These are phyloP conservation scores for Pogonocichla stellata DNA, from an alignment of 2,113 vertebrate genomes.

Conservation along the genomic window DNA sequence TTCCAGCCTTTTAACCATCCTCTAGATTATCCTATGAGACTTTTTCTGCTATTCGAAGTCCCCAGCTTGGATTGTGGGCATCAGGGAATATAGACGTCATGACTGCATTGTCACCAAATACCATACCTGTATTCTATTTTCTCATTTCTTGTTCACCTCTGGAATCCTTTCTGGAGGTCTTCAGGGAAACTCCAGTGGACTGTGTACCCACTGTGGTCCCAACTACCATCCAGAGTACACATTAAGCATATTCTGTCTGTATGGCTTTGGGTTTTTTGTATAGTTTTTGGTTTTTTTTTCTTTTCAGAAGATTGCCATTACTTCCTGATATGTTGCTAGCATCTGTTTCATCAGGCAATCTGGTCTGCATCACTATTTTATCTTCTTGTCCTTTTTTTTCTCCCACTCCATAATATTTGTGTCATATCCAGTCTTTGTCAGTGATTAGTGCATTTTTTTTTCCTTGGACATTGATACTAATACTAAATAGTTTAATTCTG, in stretches of 20 bases:
- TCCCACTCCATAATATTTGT: neutral
- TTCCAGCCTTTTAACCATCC: neutral
- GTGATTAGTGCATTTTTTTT: neutral
- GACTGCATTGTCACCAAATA: neutral
- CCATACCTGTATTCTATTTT: neutral
- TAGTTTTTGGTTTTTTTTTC: neutral
- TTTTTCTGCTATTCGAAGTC: neutral
- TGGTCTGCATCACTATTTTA: constrained; percentile 37
- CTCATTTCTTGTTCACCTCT: neutral
- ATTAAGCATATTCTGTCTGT: neutral
- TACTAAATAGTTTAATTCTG: neutral
- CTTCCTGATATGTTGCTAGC: constrained; percentile 11
- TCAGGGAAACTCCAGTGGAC: neutral
- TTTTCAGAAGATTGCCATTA: neutral
- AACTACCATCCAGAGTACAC: neutral
- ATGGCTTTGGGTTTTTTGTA: neutral
- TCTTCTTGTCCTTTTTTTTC: neutral
- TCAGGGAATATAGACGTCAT: neutral
- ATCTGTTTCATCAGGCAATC: constrained; percentile 36
- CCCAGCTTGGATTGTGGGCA: neutral
- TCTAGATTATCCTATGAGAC: neutral
- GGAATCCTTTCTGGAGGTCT: neutral
- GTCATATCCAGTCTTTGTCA: neutral
- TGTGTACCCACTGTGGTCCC: neutral
- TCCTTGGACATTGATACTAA: neutral